A percentile compares a stretch with the other conserved stretches of the same genome.
Evolutionary conservation across 2,888 invertebrate genomes (phyloP).

Genomic region (Tenthredo mesomela): DNA sequence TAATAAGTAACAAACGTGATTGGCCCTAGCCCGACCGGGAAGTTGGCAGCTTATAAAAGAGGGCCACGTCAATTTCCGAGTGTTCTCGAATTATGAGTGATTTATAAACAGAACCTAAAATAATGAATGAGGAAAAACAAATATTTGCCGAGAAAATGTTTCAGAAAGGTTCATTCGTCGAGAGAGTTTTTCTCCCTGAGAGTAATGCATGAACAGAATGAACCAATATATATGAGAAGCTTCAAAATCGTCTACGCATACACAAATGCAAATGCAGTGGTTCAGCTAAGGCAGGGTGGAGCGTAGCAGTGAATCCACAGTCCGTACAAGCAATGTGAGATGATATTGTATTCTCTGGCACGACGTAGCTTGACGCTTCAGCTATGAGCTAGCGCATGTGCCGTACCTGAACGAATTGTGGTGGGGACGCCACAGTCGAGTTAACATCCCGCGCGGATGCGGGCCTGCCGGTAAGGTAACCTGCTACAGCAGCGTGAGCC

Average conservation of each 20-base stretch:
- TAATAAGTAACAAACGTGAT: not conserved
- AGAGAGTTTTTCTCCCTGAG: not conserved
- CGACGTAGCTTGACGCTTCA: constrained; percentile 2
- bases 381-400: constrained; percentile 1
- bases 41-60: too few species aligned
- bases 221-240: not conserved
- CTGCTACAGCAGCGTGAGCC: not conserved
- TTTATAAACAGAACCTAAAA: constrained; percentile 6
- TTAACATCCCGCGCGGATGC: not conserved
- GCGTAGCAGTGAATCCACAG: constrained; percentile 18
- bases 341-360: constrained; percentile 4
- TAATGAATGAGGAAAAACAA: not conserved
- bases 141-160: not conserved
- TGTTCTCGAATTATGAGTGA: too few species aligned
- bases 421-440: not conserved
- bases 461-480: not conserved
- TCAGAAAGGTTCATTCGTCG: not conserved
- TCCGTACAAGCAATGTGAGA: not conserved
- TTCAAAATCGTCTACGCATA: constrained; percentile 13
- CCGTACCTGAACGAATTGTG: not conserved
- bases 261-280: not conserved
- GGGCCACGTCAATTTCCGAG: too few species aligned
- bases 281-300: constrained; percentile 13
- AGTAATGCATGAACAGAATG: not conserved
- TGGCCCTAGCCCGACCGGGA: too few species aligned